These are phyloP conservation scores for Aleiodes alternator DNA, from an alignment of 2,888 invertebrate species.

Conservation along the genomic window DNA sequence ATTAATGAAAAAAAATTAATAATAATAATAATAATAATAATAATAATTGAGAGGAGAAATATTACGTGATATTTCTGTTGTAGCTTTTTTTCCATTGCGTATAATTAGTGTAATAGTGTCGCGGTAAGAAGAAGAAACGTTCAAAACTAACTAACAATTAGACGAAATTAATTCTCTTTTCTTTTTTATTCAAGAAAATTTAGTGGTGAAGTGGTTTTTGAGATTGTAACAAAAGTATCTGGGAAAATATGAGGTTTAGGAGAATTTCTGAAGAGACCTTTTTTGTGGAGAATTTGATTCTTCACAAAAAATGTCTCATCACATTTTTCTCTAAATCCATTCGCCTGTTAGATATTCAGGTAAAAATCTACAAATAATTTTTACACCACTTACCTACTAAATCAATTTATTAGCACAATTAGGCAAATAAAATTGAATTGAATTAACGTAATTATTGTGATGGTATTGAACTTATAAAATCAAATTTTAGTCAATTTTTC, in stretches of 20 bases:
- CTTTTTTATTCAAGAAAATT: too few relatives aligned
- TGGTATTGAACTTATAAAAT: conserved; percentile 5
- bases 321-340: too few relatives aligned
- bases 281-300: too few relatives aligned
- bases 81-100: conserved; percentile 49
- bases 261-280: too few relatives aligned
- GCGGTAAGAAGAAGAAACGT: conserved; percentile 49
- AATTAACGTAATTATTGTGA: neutral
- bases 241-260: too few relatives aligned
- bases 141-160: neutral
- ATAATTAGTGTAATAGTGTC: conserved; percentile 46
- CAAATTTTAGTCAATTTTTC: conserved; percentile 24
- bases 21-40: conserved; percentile 24
- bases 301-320: too few relatives aligned
- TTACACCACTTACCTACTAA: too few relatives aligned
- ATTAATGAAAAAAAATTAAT: conserved; percentile 16
- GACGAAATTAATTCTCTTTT: too few relatives aligned
- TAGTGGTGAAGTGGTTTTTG: too few relatives aligned
- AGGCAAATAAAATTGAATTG: conserved; percentile 4
- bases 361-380: too few relatives aligned
- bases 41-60: conserved; percentile 43
- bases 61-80: conserved; percentile 45
- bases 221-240: too few relatives aligned
- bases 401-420: conserved; percentile 5
- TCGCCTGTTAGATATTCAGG: too few relatives aligned